phyloP scores from a whole-genome alignment of 1,140 invertebrate species.

The Tetramorium simillimum region DNA sequence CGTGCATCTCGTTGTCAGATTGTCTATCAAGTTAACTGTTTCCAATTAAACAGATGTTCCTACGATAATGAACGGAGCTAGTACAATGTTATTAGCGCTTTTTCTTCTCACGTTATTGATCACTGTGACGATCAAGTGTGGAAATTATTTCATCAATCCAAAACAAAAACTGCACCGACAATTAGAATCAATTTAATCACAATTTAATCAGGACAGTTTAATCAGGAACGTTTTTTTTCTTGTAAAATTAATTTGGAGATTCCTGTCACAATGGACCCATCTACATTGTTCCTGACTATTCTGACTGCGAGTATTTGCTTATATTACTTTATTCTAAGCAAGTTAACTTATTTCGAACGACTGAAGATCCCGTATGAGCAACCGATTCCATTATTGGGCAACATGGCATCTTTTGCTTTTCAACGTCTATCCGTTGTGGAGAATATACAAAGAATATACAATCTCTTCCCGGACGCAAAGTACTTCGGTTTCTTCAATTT shows the following conservation, averaged over 20 bases:
- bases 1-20: neutral
- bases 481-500: slow-evolving; percentile 60
- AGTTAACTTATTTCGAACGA: too few species aligned
- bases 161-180: neutral
- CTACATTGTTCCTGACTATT: neutral
- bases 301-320: too few species aligned
- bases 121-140: neutral
- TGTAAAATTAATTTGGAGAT: neutral
- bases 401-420: slow-evolving; percentile 6
- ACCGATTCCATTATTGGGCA: slow-evolving; percentile 34
- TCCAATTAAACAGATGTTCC: neutral
- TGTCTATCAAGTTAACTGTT: neutral
- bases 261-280: neutral
- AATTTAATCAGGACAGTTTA: too few species aligned
- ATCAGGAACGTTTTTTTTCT: neutral
- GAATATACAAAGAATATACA: neutral
- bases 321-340: too few species aligned
- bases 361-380: neutral
- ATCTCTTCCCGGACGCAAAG: neutral
- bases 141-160: neutral
- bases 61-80: neutral
- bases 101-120: neutral
- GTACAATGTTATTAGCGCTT: neutral
- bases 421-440: neutral
- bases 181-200: too few species aligned